Base-by-base conservation (phyloP, 1,140 invertebrate genomes). In the Xylocopa sonorina region DNA sequence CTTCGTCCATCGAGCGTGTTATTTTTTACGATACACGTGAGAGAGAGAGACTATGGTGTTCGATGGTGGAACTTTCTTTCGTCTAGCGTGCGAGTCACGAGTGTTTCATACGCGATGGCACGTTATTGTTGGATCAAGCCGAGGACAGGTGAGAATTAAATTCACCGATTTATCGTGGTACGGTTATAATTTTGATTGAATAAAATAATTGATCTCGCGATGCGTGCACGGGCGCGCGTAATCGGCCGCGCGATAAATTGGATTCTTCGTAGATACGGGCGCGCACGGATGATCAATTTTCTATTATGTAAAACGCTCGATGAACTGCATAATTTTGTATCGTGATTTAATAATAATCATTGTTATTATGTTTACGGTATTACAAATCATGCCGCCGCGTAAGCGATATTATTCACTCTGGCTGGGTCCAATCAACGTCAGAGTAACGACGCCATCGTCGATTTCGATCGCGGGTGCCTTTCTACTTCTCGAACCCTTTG, bases 141-240 rank as follows among this genome's bases (percentile, higher is more conserved):
- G 27, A 3, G 43, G 6, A 57, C 27, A 27, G 16, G 9, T 6
- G 63, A 18, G 48, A 67, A 67, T 67, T 48, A 34, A 67, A 67
- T 67, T 50, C 46, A n/a, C 46, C 46, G 1, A 7, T 67, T 67
- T 51, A 32, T 66, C 46, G 21, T n/a, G 5, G 64, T 7, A 63
- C n/a, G 60, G 29, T 27, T 50, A 10, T 32, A 3, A 66, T 48
- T 48, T 27, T 48, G 63, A 67, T 51, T 24, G 64, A 67, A 67
- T 67, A 67, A 67, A 67, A 67, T 32, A 67, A 67, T 51, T 50
- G 64, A 67, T 51, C 24, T 67, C 29, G 46, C n/a, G 24, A 24
- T 63, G 5, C 10, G 12, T 18, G 32, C 10, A 10, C 18, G 18
- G 7, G 24, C 27, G 46, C 9, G 29, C 51, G 24, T 51, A 51